Conservation (phyloP, 2,113 vertebrate species). For the Vidua chalybeata region DNA sequence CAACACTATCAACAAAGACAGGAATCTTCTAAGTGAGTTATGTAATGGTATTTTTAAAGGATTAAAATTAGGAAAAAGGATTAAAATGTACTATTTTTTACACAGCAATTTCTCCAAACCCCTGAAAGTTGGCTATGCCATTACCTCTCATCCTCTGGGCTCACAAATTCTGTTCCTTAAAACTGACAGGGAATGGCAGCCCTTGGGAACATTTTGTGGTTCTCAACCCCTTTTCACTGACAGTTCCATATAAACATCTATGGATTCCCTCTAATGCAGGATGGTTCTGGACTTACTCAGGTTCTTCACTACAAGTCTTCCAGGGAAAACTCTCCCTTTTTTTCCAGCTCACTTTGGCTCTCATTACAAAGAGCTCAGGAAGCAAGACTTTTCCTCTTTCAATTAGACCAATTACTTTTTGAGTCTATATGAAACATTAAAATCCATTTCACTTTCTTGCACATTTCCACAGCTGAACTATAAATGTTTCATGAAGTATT, state of each 20-base stretch:
- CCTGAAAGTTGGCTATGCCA: background rate
- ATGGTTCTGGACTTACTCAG: background rate
- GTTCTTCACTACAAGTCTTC: background rate
- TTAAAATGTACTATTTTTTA: background rate
- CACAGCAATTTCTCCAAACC: background rate
- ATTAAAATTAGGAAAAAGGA: conserved; percentile 37
- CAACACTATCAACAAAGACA: conserved; percentile 35
- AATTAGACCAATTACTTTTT: conserved; percentile 4
- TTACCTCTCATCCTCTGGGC: background rate
- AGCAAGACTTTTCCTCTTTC: conserved; percentile 13
- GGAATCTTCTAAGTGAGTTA: conserved; percentile 31
- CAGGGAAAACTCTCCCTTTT: background rate
- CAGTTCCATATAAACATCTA: background rate
- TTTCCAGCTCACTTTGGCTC: background rate
- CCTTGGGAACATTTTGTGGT: background rate
- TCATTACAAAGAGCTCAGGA: background rate
- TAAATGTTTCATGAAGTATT: background rate
- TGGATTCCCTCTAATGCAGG: background rate
- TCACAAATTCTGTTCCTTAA: background rate
- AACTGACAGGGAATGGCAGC: background rate
- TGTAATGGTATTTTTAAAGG: conserved; percentile 39
- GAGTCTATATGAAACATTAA: background rate
- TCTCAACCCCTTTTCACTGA: background rate
- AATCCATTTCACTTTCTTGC: background rate
- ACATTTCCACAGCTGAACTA: background rate